Percentiles rank a stretch among this genome's conserved stretches.
Evolutionary conservation across 2,888 invertebrate species (phyloP).

Genomic region (Tuberolachnus salignus): DNA sequence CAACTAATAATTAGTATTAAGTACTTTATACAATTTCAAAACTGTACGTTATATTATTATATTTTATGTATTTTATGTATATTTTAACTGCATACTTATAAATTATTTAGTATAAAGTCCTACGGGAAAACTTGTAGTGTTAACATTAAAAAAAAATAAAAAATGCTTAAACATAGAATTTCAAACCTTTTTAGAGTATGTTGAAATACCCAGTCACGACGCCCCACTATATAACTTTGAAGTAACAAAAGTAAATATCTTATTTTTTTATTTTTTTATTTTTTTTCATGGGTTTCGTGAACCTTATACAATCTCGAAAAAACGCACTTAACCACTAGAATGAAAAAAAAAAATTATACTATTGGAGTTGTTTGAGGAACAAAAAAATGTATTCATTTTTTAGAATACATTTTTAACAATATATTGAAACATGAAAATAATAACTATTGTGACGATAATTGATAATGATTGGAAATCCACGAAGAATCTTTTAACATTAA

Average conservation of each 20-base stretch:
- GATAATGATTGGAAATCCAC: too few species aligned
- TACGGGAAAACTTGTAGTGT: neutral
- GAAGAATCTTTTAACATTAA: too few species aligned
- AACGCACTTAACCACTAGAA: slow-evolving; percentile 12
- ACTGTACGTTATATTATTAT: neutral
- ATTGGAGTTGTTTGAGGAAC: slow-evolving; percentile 7
- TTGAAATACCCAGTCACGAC: slow-evolving; percentile 13
- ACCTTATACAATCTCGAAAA: slow-evolving; percentile 1
- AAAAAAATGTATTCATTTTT: neutral
- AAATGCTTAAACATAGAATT: slow-evolving; percentile 5
- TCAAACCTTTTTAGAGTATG: neutral
- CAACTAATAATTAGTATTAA: too few species aligned
- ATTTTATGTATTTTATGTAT: neutral
- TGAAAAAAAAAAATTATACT: neutral
- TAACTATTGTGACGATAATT: neutral
- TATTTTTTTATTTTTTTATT: too few species aligned
- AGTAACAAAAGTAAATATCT: slow-evolving; percentile 23
- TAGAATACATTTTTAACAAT: neutral
- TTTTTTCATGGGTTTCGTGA: neutral
- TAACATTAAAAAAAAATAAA: slow-evolving; percentile 1
- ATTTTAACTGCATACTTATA: slow-evolving; percentile 11
- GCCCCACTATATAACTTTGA: neutral
- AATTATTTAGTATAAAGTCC: slow-evolving; percentile 8
- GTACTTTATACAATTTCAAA: too few species aligned
- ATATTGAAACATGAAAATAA: neutral